Percentiles rank a stretch among this genome's conserved stretches.
Evolutionary conservation across 2,113 vertebrate genomes (phyloP).

Genomic region (Aspiorhynchus laticeps): DNA sequence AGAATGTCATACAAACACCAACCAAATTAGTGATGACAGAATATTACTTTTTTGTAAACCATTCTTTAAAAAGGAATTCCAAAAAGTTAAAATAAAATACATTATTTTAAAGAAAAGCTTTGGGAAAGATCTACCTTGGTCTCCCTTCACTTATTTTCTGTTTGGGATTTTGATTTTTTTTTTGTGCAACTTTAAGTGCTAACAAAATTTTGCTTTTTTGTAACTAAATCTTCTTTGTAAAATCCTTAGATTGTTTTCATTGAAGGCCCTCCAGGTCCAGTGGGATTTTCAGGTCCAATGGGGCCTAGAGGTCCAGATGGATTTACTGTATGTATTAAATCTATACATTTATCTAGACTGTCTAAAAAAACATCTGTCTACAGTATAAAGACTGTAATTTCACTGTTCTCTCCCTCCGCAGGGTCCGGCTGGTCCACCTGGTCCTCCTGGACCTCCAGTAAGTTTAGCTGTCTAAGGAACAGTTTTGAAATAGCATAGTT

Average conservation of each 20-base stretch:
- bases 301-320: conserved; percentile 30
- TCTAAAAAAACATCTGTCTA: not conserved
- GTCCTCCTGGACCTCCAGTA: conserved; percentile 75
- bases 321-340: not conserved
- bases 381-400: conserved; percentile 3
- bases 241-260: not conserved
- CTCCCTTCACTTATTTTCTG: no score
- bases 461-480: conserved; percentile 30
- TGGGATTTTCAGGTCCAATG: not conserved
- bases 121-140: no score
- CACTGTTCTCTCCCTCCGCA: conserved; percentile 58
- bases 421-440: conserved; percentile 70
- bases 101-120: no score
- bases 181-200: no score
- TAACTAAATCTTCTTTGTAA: conserved; percentile 4
- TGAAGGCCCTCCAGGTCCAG: conserved; percentile 11
- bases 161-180: no score
- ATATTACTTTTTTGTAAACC: no score
- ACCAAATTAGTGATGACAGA: no score
- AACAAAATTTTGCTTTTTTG: not conserved
- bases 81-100: no score
- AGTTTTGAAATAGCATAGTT: not conserved
- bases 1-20: no score
- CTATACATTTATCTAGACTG: not conserved
- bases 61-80: no score